Base-by-base conservation (phyloP, 2,888 invertebrate genomes). In the Conops quadrifasciatus region DNA sequence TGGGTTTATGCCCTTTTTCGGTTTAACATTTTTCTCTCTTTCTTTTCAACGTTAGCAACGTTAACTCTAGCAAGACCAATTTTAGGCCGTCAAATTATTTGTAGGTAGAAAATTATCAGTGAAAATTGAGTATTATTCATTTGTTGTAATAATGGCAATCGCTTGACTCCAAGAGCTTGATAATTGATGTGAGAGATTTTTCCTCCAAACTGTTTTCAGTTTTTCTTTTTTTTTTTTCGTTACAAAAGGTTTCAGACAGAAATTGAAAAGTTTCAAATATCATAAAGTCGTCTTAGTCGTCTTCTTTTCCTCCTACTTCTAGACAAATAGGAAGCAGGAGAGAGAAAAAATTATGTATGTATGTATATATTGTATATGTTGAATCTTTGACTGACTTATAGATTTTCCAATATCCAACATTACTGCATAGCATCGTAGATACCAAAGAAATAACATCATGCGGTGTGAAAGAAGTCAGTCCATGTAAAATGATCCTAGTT, bases 1-100 rank as follows among this genome's bases (percentile, higher is more conserved):
- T 21, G 49, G 45, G 26, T 67, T 67, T 59, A 67, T 67, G 59
- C 58, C 67, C 67, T 59, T 49, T 67, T 56, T 15, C 21, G 56
- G 43, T 66, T 56, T 16, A 24, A 16, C 49, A 49, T 58, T 24
- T 58, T 26, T 21, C 28, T 19, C 11, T 9, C 2, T 19, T 56
- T 19, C 11, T 49, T 26, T 24, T 26, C 28, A 15, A 5, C 24
- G 30, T 51, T 53, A 51, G 30, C n/a, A n/a, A n/a, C n/a, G n/a
- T n/a, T n/a, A n/a, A n/a, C n/a, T n/a, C n/a, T n/a, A n/a, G n/a
- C n/a, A n/a, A 51, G 65, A 28, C n/a, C 45, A 64, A 19, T 21
- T 64, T 47, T 49, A 45, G 21, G 51, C 30, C 5, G 16, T 49
- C 26, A 2, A 13, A 26, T 51, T 28, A 11, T 66, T 43, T 24